Evolutionary conservation across 2,888 invertebrate genomes (phyloP), one percentile per base, ranked within the genome.

Genomic region (Barypeithes pellucidus): DNA sequence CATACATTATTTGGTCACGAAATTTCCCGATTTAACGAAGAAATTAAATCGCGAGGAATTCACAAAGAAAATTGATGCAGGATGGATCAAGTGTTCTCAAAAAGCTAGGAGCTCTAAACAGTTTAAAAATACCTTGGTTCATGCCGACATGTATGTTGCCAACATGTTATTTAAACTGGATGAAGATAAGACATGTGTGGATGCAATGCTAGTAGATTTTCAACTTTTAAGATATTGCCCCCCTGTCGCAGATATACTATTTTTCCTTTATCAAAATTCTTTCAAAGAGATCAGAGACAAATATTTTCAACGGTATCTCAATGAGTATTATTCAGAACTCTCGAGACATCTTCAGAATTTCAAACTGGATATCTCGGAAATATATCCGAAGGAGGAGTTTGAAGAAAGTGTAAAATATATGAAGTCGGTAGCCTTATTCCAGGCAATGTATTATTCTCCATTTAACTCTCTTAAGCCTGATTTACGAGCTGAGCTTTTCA

Each of bases 191-290:
- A 18, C 41, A 16, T 80, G 81, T 16, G 73, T 78, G 1, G 79
- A 80, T 18, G 82, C 80, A 52, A 80, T 79, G 57, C 72, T 85
- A 11, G 70, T 85, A 8, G 84, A 85, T 77, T 85, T 80, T 72
- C 84, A 85, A 79, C 68, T 79, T 2, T 76, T 80, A 12, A 75
- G 82, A 59, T 93, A 90, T 81, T 89, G 89, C 18, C 91, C 92
- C 0, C 90, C 91, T 0, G 89, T 90, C 18, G 86, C 90, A 29
- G 93, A 94, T 79, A 85, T 91, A 0, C 87, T 89, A 81, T 75
- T 75, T 45, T 76, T 82, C 16, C 54, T 83, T 14, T 80, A 80
- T 57, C 67, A 78, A 20, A 77, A 74, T 39, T 77, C 80, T 1
- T 72, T 77, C 36, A 71, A 74, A n/a, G 57, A 72, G 50, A 76